A percentile compares a stretch with the other conserved stretches of the same genome.
Evolutionary conservation across 2,888 invertebrate species (phyloP).

Genomic region (Polietes domitor): DNA sequence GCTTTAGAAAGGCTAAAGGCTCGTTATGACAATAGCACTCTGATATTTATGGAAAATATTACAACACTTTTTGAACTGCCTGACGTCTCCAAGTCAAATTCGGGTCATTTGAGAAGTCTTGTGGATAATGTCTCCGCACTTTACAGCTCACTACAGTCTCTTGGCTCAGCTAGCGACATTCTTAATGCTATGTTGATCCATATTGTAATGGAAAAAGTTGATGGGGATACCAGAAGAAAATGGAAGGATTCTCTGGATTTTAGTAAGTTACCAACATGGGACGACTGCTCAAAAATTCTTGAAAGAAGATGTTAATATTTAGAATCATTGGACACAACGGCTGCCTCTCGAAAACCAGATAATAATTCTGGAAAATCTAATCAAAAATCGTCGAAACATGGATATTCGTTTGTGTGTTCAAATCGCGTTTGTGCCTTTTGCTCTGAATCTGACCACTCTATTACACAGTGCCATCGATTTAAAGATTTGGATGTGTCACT

Average conservation of each 20-base stretch:
- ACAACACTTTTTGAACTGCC: conserved; percentile 37
- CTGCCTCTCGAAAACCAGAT: neutral
- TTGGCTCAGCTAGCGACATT: conserved; percentile 48
- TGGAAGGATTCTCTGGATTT: conserved; percentile 60
- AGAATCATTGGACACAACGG: conserved; percentile 9
- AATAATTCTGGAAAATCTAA: conserved; percentile 11
- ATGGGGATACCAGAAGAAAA: conserved; percentile 42
- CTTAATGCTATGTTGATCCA: conserved; percentile 46
- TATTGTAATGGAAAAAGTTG: conserved; percentile 50
- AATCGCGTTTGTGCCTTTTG: conserved; percentile 9
- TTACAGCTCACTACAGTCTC: conserved; percentile 41
- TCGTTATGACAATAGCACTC: conserved; percentile 43
- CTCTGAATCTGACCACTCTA: conserved; percentile 21
- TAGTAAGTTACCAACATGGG: conserved; percentile 49
- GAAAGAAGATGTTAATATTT: conserved; percentile 50
- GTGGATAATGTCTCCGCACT: conserved; percentile 50
- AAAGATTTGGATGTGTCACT: conserved; percentile 24
- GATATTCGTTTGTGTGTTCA: conserved; percentile 5
- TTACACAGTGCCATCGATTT: conserved; percentile 28
- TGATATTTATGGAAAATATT: conserved; percentile 51
- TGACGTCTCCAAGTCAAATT: conserved; percentile 11
- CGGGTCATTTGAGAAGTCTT: conserved; percentile 35
- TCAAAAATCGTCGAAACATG: neutral
- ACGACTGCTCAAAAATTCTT: conserved; percentile 44
- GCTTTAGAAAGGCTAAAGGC: conserved; percentile 48